These are phyloP conservation scores for Callimorpha dominula DNA, from an alignment of 2,888 invertebrate species.

Conservation along the genomic window DNA sequence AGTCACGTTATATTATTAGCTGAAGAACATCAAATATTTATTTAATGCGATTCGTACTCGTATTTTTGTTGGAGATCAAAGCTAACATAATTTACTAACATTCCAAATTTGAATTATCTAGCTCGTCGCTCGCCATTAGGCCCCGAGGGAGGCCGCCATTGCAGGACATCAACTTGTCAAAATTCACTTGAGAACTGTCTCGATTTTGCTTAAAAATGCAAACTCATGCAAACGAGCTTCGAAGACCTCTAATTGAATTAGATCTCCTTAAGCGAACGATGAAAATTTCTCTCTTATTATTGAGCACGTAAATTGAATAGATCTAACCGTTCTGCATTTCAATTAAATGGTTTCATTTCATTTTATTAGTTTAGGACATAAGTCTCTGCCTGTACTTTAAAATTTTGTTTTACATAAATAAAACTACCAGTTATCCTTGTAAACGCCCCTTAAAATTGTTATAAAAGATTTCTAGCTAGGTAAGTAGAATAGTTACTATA, in stretches of 20 bases:
- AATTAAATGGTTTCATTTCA: conserved; percentile 71
- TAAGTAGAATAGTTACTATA: background rate
- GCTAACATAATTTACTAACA: conserved; percentile 43
- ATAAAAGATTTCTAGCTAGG: no score
- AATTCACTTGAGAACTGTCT: conserved; percentile 71
- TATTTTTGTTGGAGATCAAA: conserved; percentile 47
- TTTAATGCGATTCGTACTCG: conserved; percentile 26
- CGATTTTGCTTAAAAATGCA: conserved; percentile 82
- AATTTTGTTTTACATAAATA: background rate
- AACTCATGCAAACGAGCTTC: conserved; percentile 85
- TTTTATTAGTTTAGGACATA: conserved; percentile 43
- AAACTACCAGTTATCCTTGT: background rate
- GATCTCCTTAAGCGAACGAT: conserved; percentile 75
- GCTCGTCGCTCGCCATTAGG: conserved; percentile 57
- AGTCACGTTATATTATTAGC: conserved; percentile 14
- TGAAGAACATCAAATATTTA: conserved; percentile 31
- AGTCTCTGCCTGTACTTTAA: conserved; percentile 16
- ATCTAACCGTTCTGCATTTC: conserved; percentile 73
- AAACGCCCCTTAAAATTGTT: background rate
- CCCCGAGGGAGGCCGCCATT: conserved; percentile 52
- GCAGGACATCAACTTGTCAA: conserved; percentile 74
- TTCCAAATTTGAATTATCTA: conserved; percentile 55
- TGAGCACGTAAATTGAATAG: conserved; percentile 74
- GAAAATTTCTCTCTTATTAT: conserved; percentile 75
- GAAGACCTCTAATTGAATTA: conserved; percentile 81